phyloP scores from a whole-genome alignment of 2,113 vertebrate genomes.

The Pterocles orientalis region DNA sequence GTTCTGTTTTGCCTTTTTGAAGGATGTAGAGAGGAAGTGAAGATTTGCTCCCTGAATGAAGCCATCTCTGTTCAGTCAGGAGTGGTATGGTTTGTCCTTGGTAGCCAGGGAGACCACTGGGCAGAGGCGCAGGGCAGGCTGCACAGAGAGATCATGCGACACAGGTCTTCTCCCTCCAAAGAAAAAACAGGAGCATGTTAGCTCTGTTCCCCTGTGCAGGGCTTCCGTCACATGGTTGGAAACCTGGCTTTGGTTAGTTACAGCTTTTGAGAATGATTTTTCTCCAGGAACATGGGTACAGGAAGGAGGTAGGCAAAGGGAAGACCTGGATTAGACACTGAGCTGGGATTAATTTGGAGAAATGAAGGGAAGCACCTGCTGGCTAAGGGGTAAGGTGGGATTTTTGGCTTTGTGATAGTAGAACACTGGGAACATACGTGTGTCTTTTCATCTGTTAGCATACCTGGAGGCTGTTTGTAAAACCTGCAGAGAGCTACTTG shows the following conservation, averaged over 20 bases:
- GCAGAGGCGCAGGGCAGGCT: background rate
- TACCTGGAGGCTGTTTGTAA: background rate
- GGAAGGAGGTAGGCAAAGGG: background rate
- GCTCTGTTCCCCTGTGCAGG: background rate
- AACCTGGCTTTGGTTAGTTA: background rate
- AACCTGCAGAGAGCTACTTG: background rate
- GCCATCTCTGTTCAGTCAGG: background rate
- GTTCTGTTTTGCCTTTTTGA: background rate
- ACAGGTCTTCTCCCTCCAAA: background rate
- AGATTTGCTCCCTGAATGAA: accelerated
- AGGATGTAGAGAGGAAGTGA: background rate
- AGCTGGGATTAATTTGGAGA: background rate
- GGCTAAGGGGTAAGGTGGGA: background rate
- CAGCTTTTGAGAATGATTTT: background rate
- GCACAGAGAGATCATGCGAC: background rate
- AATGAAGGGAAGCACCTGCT: background rate
- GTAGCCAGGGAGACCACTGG: background rate
- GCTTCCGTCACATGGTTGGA: background rate
- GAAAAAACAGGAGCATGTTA: accelerated
- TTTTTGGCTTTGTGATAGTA: background rate
- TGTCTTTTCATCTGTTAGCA: background rate
- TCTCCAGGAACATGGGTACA: background rate
- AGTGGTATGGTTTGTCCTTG: background rate
- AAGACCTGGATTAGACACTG: background rate
- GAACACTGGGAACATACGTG: background rate